phyloP scores from a whole-genome alignment of 2,113 vertebrate species.

The Brachyhypopomus occidentalis region DNA sequence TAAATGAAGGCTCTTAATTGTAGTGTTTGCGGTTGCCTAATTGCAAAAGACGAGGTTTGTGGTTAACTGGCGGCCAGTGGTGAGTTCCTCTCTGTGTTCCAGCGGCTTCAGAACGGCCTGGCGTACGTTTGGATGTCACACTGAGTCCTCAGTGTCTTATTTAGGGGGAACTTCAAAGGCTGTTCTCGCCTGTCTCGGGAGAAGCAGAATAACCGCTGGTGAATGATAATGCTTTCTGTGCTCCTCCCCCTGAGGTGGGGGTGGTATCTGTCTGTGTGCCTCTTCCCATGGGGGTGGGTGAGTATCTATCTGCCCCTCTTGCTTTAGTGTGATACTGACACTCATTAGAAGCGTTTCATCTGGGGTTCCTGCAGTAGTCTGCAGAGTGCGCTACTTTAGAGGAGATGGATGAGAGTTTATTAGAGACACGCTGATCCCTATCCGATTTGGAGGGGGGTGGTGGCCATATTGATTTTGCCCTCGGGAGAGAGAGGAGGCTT shows the following conservation, averaged over 20 bases:
- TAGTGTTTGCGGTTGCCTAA: no score
- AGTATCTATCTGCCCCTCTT: constrained; percentile 49
- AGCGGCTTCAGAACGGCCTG: not conserved
- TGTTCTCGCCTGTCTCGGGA: constrained; percentile 1
- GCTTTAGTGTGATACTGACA: constrained; percentile 61
- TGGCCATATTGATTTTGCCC: constrained; percentile 72
- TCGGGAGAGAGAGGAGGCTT: constrained; percentile 49
- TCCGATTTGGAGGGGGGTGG: constrained; percentile 63
- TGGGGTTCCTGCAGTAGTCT: constrained; percentile 43
- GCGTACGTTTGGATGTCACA: constrained; percentile 1
- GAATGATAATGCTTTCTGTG: constrained; percentile 28
- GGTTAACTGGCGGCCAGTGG: no score
- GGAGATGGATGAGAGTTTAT: constrained; percentile 70
- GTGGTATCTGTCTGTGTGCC: not conserved
- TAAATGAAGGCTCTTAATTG: no score
- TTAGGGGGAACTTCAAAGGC: constrained; percentile 10
- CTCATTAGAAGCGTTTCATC: constrained; percentile 70
- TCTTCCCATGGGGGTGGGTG: not conserved
- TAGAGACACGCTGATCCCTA: constrained; percentile 72
- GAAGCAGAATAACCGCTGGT: constrained; percentile 11
- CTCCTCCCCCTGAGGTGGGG: not conserved
- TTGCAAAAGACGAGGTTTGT: no score
- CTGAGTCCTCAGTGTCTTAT: not conserved
- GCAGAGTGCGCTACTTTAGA: constrained; percentile 55
- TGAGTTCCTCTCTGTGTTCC: no score